These are phyloP conservation scores for Hylomyscus alleni DNA, from an alignment of 2,797 vertebrate species.

Conservation along the genomic window DNA sequence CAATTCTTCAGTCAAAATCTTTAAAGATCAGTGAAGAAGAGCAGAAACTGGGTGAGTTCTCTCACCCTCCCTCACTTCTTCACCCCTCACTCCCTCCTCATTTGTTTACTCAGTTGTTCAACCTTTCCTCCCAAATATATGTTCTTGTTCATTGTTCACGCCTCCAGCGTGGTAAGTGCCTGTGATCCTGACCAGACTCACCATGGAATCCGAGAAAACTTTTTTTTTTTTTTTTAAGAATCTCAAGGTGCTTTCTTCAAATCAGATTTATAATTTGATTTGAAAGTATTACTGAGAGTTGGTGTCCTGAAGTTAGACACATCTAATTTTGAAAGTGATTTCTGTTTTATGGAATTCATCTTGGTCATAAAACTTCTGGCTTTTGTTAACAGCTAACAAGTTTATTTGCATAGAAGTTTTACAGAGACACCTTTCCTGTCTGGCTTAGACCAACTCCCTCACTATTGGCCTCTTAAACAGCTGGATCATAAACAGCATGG, in stretches of 20 bases:
- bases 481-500: neutral
- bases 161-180: accelerated
- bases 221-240: neutral
- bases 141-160: accelerated
- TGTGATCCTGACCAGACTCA: neutral
- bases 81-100: too few relatives aligned
- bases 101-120: neutral
- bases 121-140: accelerated
- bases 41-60: neutral
- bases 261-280: neutral
- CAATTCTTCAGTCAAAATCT: neutral
- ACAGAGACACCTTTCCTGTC: neutral
- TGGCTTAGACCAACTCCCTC: neutral
- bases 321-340: neutral
- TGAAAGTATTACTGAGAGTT: neutral
- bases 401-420: neutral
- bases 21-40: neutral
- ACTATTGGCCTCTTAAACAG: neutral
- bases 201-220: neutral
- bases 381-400: neutral
- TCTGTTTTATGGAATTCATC: neutral
- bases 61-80: neutral
- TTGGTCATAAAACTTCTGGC: neutral
- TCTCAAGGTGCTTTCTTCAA: neutral
- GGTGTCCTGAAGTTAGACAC: neutral